Evolutionary conservation across 2,888 invertebrate species (phyloP), one percentile per base, ranked within the genome.

Genomic region (Drosophila falleni): DNA sequence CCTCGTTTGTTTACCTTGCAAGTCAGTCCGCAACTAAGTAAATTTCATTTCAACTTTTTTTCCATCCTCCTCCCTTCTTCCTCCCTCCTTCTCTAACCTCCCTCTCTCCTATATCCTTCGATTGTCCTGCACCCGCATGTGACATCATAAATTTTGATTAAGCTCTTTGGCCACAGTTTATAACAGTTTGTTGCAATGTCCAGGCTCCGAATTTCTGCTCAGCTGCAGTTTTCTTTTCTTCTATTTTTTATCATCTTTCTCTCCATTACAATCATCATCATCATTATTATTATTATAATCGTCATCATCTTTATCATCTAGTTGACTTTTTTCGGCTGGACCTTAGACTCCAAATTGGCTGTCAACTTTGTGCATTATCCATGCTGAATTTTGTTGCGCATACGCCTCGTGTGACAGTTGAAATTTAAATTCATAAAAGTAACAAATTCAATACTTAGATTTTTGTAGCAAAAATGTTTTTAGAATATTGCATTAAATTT

Each of bases 91-190:
- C 31, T 31, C 0, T 9, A 29, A 8, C 2, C 9, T 8, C 2
- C 9, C 5, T 5, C 19, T 16, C 9, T 16, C 11, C 37, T 11
- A 10, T n/a, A 54, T 44, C 50, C 19, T 47, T 44, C 55, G 44
- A 39, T 49, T 58, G 29, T 16, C 39, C 62, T 44, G 41, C 63
- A 29, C 71, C 70, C 81, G 81, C 77, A 70, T 80, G 78, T 80
- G 78, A 78, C 84, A 87, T 81, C 81, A 83, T 87, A 87, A 83
- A 83, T 83, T 83, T 81, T 84, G 83, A 83, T 83, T 79, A 83
- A 83, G 84, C 81, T 81, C 81, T 76, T 87, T 83, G 79, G 76
- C 81, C 81, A 83, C 86, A 82, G 81, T 82, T 86, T 81, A 81
- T 77, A 74, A 80, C 78, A 86, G 86, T 86, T 83, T 80, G 74